Evolutionary conservation across 2,797 vertebrate genomes (phyloP).

Genomic region (Muscicapa comitata): DNA sequence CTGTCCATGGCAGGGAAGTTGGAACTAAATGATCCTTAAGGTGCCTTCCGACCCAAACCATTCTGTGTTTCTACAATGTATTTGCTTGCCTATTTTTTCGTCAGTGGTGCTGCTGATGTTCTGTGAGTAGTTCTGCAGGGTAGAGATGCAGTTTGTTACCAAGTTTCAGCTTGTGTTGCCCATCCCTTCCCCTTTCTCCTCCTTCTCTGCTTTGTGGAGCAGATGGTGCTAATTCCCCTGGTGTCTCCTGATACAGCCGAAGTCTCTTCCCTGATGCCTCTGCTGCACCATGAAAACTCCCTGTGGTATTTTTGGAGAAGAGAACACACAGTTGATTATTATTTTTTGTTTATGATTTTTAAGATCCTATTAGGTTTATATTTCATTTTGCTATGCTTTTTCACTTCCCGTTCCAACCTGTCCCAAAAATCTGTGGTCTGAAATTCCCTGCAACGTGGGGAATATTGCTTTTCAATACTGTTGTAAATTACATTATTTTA

Average conservation of each 20-base stretch:
- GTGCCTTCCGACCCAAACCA: neutral
- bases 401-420: neutral
- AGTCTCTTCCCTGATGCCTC: conserved; percentile 31
- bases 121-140: neutral
- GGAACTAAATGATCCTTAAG: neutral
- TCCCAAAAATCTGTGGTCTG: neutral
- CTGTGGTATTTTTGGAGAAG: neutral
- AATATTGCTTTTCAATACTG: neutral
- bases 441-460: neutral
- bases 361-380: conserved; percentile 24
- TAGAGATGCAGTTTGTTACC: neutral
- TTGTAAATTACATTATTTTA: neutral
- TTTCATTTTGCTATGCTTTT: conserved; percentile 16
- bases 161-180: neutral
- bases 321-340: conserved; percentile 10
- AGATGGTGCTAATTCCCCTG: conserved; percentile 37
- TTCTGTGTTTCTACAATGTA: neutral
- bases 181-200: neutral
- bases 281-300: neutral
- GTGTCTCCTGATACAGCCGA: conserved; percentile 31
- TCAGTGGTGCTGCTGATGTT: neutral
- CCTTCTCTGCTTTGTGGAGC: neutral
- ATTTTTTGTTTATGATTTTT: conserved; percentile 48
- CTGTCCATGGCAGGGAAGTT: neutral
- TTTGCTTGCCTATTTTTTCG: neutral